A percentile compares a stretch with the other conserved stretches of the same genome.
Evolutionary conservation across 2,113 vertebrate species (phyloP).

Genomic region (Spea multiplicata): DNA sequence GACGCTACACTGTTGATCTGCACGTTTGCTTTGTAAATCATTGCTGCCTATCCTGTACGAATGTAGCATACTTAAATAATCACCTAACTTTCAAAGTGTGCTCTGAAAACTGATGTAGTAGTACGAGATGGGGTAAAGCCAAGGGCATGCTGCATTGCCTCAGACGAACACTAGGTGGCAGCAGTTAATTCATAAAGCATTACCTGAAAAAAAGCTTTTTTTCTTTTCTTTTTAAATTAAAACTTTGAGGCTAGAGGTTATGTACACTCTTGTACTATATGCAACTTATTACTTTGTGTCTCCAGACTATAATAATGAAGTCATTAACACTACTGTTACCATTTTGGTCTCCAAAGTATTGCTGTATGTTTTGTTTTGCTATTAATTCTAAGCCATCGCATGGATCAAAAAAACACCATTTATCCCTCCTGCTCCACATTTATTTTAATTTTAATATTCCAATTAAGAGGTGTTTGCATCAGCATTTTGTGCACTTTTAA

Average conservation of each 20-base stretch:
- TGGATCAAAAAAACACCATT: not conserved
- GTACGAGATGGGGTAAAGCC: slow-evolving; percentile 36
- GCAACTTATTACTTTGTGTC: not conserved
- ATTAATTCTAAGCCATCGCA: not conserved
- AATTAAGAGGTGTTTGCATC: slow-evolving; percentile 6
- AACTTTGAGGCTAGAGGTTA: not conserved
- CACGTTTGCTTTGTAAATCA: too few relatives aligned
- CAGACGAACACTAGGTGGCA: slow-evolving; percentile 7
- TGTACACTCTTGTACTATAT: not conserved
- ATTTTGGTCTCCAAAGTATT: not conserved
- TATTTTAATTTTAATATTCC: slow-evolving; percentile 11
- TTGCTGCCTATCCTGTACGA: not conserved
- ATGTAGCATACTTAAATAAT: slow-evolving; percentile 33
- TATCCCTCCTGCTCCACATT: not conserved
- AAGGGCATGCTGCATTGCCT: slow-evolving; percentile 41
- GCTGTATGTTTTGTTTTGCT: not conserved
- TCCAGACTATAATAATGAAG: not conserved
- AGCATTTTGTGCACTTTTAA: not conserved
- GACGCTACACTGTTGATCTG: too few relatives aligned
- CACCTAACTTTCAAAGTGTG: slow-evolving; percentile 35
- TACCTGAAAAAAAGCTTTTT: not conserved
- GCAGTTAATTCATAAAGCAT: not conserved
- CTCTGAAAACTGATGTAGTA: slow-evolving; percentile 27
- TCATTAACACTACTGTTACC: not conserved
- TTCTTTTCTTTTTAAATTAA: not conserved